phyloP scores from a whole-genome alignment of 2,888 invertebrate species.

The Lapara coniferarum region DNA sequence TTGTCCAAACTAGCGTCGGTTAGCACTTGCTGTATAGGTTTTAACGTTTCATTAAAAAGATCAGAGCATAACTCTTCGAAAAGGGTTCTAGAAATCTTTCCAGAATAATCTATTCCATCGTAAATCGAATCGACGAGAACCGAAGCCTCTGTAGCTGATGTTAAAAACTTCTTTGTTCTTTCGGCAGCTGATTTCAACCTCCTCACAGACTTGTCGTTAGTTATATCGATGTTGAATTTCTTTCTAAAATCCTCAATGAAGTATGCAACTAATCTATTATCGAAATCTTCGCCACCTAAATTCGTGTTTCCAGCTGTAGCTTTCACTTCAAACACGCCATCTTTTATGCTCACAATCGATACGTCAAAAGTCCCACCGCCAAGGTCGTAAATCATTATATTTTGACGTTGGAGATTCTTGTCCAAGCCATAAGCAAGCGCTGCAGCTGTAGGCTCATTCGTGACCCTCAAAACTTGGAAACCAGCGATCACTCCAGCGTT shows the following conservation, averaged over 20 bases:
- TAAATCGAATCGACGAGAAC: slow-evolving; percentile 57
- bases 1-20: slow-evolving; percentile 55
- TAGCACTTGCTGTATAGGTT: slow-evolving; percentile 53
- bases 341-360: slow-evolving; percentile 57
- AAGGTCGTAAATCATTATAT: slow-evolving; percentile 65
- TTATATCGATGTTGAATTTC: slow-evolving; percentile 51
- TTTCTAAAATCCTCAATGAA: slow-evolving; percentile 66
- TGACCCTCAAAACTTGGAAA: slow-evolving; percentile 60
- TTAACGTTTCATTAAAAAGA: slow-evolving; percentile 61
- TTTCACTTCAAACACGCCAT: slow-evolving; percentile 61
- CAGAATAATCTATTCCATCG: slow-evolving; percentile 59
- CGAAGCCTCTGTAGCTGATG: slow-evolving; percentile 54
- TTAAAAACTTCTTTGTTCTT: slow-evolving; percentile 55
- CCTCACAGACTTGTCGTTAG: slow-evolving; percentile 49
- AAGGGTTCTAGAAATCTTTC: slow-evolving; percentile 52
- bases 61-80: slow-evolving; percentile 72
- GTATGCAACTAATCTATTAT: slow-evolving; percentile 63
- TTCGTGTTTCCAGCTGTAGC: slow-evolving; percentile 60
- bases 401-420: slow-evolving; percentile 48
- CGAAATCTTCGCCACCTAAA: slow-evolving; percentile 71
- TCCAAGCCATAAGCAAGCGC: slow-evolving; percentile 65
- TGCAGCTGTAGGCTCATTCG: slow-evolving; percentile 69
- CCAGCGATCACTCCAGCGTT: slow-evolving; percentile 63
- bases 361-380: slow-evolving; percentile 72
- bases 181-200: slow-evolving; percentile 63